Conservation (phyloP, 2,113 vertebrate species). For the Plestiodon gilberti region DNA sequence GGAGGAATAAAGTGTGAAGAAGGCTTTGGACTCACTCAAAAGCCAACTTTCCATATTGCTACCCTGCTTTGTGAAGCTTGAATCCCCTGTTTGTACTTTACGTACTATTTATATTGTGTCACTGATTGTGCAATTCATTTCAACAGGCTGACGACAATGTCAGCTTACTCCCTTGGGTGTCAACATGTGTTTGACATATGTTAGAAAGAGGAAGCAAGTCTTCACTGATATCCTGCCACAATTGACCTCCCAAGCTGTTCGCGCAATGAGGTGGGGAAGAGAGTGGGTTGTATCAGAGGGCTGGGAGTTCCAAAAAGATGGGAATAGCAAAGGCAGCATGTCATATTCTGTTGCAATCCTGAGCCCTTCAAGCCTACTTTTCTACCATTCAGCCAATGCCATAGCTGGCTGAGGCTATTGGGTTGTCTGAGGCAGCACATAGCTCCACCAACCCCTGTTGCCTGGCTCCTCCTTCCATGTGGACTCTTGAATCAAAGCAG, state of each 20-base stretch:
- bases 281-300: background rate
- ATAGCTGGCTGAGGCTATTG: no score
- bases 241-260: conserved; percentile 6
- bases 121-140: background rate
- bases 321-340: background rate
- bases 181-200: conserved; percentile 9
- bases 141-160: background rate
- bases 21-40: background rate
- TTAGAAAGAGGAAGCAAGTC: conserved; percentile 14
- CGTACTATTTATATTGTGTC: background rate
- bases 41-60: background rate
- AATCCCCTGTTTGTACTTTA: background rate
- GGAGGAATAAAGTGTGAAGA: no score
- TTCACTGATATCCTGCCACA: conserved; percentile 8
- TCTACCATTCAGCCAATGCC: background rate
- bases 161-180: background rate
- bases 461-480: no score
- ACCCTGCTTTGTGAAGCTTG: background rate
- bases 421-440: background rate
- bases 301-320: background rate
- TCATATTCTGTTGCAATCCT: background rate
- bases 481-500: no score
- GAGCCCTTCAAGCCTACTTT: background rate
- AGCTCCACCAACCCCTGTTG: background rate
- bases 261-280: background rate